Base-by-base conservation (phyloP, 2,888 invertebrate genomes). In the Pollenia labialis region DNA sequence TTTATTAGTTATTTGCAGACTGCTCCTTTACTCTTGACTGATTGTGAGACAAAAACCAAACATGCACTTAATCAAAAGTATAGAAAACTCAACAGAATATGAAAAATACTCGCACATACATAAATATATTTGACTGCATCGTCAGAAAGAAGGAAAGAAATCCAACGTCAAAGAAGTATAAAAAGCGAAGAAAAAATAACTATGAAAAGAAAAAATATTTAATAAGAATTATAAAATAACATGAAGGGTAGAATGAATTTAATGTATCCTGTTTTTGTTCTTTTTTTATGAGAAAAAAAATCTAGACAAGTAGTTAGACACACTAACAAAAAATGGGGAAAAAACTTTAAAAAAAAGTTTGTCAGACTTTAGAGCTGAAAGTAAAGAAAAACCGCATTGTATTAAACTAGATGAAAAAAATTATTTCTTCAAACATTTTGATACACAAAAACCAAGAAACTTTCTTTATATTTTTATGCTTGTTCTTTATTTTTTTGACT, bases 31-130 rank as follows among this genome's bases (percentile, higher is more conserved):
- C 87, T 81, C 87, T 77, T 87, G 84, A 77, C 83, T 87, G 84
- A 87, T 68, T 87, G 76, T 81, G 81, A 87, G 87, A 87, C 87
- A 87, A 84, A 86, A 84, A 72, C 87, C 87, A 87, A 84, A 87
- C 77, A 87, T 81, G 81, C 77, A 77, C 72, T 74, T 75, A 81
- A 79, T 82, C 79, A 69, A 18, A 72, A 72, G 71, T 76, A 81
- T 50, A 74, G 81, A 81, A 80, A 76, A 83, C 74, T 81, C 68
- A 77, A 68, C 60, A 46, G 56, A 48, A 76, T 56, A 46, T 58
- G 64, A 71, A 83, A 79, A 60, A 32, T 32, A 32, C 32, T 42
- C 16, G 69, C 12, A 66, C 9, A 77, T 18, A 46, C 40, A 44
- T 62, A 50, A 14, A 58, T 56, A 14, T 40, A 50, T 50, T 46